phyloP scores from a whole-genome alignment of 2,113 vertebrate genomes.

The Butorides virescens region DNA sequence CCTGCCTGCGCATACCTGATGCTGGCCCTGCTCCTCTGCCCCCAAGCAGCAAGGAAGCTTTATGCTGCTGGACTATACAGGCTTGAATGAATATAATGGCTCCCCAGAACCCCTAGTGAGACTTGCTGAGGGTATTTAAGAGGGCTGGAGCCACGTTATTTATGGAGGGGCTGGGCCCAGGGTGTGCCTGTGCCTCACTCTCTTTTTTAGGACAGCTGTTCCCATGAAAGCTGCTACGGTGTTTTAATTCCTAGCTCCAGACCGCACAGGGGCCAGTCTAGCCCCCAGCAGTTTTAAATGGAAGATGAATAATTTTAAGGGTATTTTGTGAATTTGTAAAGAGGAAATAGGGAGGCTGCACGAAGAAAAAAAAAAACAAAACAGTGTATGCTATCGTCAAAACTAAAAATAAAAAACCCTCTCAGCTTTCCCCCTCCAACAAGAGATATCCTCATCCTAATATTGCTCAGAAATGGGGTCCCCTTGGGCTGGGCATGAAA shows the following conservation, averaged over 20 bases:
- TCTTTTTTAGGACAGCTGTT: constrained; percentile 18
- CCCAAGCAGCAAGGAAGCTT: neutral
- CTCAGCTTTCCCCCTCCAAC: neutral
- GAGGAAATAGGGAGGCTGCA: neutral
- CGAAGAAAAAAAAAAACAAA: neutral
- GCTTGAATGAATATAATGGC: neutral
- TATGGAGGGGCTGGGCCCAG: neutral
- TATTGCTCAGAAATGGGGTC: neutral
- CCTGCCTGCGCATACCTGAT: neutral
- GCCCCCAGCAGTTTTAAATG: neutral
- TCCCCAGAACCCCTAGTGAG: neutral
- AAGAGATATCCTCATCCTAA: neutral
- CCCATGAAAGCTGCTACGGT: neutral
- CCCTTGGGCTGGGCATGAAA: neutral
- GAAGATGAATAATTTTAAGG: neutral
- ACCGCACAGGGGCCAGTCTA: accelerated
- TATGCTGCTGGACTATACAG: neutral
- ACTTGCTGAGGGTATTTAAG: neutral
- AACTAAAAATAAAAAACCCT: accelerated
- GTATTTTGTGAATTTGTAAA: neutral
- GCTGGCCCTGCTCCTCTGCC: neutral
- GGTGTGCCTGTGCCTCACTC: neutral
- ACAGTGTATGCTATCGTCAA: neutral
- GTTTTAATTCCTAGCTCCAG: neutral
- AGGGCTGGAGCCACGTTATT: neutral